Base-by-base conservation (phyloP, 2,888 invertebrate genomes). In the Acrobasis suavella region DNA sequence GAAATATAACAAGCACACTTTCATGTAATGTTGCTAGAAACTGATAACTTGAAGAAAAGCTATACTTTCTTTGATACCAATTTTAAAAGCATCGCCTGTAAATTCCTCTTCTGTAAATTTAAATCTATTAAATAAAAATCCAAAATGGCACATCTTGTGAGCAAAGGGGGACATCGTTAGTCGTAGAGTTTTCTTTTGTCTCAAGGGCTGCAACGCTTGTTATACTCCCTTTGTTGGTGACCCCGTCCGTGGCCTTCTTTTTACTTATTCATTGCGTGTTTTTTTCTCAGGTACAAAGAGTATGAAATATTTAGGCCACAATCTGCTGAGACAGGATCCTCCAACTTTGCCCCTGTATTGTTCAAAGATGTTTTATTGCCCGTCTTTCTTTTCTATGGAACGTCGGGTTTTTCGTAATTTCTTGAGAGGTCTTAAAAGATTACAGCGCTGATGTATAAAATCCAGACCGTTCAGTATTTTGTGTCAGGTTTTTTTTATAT, bases 101-200 rank as follows among this genome's bases (percentile, higher is more conserved):
- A 22, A 22, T 22, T 22, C 22, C 3, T 22, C 22, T 22, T 22
- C 3, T 42, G 42, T 14, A 32, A 10, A 52, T 52, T n/a, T 2
- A 32, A 52, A 52, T n/a, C 60, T 62, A 62, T 60, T 50, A 65
- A 65, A 62, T 64, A 59, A 73, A 76, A 74, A 73, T 69, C 67
- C 66, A 63, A 76, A 79, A 80, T 75, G 72, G 72, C 71, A 70
- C 66, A 69, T 66, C 72, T 72, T 73, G 82, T 54, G 37, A 75
- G 76, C 69, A 71, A 77, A 75, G 72, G 74, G 73, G 81, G 77
- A 81, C 83, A 81, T 87, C 86, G 86, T 87, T 87, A 87, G 85
- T 67, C 78, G 77, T 76, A 81, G 85, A 81, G 83, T 78, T 76
- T 85, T 80, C 86, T 82, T 86, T 87, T 87, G 87, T 87, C 85